Percentiles rank a stretch among this genome's conserved stretches.
Evolutionary conservation across 2,888 invertebrate species (phyloP).

Genomic region (Mythimna lalbum): DNA sequence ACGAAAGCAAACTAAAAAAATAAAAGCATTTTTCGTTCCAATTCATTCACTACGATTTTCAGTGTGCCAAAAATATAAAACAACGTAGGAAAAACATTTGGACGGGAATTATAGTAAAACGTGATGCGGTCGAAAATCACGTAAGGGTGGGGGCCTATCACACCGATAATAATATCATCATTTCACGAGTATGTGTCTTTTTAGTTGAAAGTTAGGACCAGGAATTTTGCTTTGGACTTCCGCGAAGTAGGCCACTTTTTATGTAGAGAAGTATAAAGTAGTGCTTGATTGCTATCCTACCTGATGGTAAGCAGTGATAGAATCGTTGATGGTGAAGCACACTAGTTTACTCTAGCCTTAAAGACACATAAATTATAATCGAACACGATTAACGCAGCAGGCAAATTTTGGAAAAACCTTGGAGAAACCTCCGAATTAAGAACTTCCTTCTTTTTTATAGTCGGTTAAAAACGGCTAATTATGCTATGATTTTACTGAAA

Average conservation of each 20-base stretch:
- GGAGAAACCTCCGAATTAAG: too few relatives aligned
- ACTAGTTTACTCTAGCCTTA: too few relatives aligned
- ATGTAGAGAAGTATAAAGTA: too few relatives aligned
- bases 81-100: constrained; percentile 40
- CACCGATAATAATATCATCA: constrained; percentile 30
- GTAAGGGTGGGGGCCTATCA: constrained; percentile 28
- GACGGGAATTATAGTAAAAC: constrained; percentile 53
- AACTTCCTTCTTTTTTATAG: too few relatives aligned
- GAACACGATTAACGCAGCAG: too few relatives aligned
- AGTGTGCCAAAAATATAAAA: constrained; percentile 30
- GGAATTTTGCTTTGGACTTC: constrained; percentile 10
- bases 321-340: too few relatives aligned
- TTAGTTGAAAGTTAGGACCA: constrained; percentile 19
- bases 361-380: too few relatives aligned
- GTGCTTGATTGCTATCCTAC: too few relatives aligned
- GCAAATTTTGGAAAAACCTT: too few relatives aligned
- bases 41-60: constrained; percentile 29
- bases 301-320: too few relatives aligned
- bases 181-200: constrained; percentile 21
- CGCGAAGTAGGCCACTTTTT: not conserved
- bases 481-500: too few relatives aligned
- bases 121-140: constrained; percentile 58
- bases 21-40: constrained; percentile 4
- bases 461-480: too few relatives aligned
- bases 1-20: not conserved